Conservation (phyloP, 2,888 invertebrate species). For the Aspidiotus destructor region DNA sequence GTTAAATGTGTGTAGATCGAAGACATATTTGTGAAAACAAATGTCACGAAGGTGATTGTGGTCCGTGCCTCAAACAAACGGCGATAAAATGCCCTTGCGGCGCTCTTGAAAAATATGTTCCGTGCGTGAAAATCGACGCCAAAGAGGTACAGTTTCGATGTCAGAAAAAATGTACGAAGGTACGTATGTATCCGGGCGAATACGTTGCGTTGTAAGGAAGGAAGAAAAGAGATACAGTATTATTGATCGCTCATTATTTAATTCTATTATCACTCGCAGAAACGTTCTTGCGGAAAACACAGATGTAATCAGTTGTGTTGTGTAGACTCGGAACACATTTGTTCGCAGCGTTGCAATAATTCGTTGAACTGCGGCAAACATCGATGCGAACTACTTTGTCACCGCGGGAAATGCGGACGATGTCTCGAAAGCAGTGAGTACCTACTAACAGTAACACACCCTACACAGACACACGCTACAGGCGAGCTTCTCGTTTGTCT, state of each 20-base stretch:
- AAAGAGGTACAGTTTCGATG: constrained; percentile 69
- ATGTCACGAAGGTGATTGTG: constrained; percentile 66
- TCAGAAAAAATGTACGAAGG: constrained; percentile 82
- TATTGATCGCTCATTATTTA: neutral
- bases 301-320: constrained; percentile 86
- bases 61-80: constrained; percentile 65
- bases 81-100: constrained; percentile 76
- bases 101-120: constrained; percentile 68
- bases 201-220: neutral
- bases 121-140: constrained; percentile 60
- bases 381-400: constrained; percentile 79
- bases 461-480: neutral
- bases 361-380: constrained; percentile 78
- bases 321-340: constrained; percentile 74
- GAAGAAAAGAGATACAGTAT: neutral
- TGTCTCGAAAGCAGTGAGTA: constrained; percentile 65
- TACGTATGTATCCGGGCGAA: constrained; percentile 39
- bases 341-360: constrained; percentile 71
- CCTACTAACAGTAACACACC: no score
- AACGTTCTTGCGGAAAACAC: constrained; percentile 74
- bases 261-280: constrained; percentile 44
- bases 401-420: constrained; percentile 70
- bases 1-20: constrained; percentile 41
- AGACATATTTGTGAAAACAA: constrained; percentile 58
- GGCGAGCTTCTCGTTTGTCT: neutral